Evolutionary conservation across 2,113 vertebrate species (phyloP).

Genomic region (Mormoops blainvillei): DNA sequence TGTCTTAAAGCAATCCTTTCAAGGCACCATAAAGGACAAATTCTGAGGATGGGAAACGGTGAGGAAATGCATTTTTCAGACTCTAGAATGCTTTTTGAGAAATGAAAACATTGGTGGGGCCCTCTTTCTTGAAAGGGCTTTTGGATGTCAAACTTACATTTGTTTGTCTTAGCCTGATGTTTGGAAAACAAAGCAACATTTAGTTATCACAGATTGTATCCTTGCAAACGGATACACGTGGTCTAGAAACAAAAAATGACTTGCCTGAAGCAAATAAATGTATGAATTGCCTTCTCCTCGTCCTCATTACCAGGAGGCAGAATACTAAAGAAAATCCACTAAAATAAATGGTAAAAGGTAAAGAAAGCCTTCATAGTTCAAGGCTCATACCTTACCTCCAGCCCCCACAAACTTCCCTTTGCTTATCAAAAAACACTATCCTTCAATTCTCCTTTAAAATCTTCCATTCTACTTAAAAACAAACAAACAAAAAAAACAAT

Average conservation of each 20-base stretch:
- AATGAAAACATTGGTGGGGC: not conserved
- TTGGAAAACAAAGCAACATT: constrained; percentile 34
- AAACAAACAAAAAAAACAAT: not conserved
- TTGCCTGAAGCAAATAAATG: not conserved
- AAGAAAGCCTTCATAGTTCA: not conserved
- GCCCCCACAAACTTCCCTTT: too few species aligned
- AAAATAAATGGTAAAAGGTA: not conserved
- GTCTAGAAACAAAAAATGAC: not conserved
- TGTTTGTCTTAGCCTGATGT: not conserved
- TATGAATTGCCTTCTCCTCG: not conserved
- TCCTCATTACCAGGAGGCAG: not conserved
- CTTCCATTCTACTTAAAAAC: not conserved
- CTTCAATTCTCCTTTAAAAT: not conserved
- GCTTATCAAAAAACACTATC: not conserved
- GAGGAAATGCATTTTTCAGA: not conserved
- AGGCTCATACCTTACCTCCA: not conserved
- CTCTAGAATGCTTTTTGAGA: not conserved
- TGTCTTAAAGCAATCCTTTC: not conserved
- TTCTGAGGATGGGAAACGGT: not conserved
- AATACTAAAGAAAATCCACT: not conserved
- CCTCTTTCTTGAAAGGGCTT: not conserved
- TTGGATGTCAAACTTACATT: not conserved
- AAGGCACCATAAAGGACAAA: not conserved
- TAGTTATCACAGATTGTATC: not conserved
- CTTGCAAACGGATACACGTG: not conserved